Evolutionary conservation across 35 echinoderm and acorn worm genomes (phyloP).

Genomic region (Chiridota heheva): DNA sequence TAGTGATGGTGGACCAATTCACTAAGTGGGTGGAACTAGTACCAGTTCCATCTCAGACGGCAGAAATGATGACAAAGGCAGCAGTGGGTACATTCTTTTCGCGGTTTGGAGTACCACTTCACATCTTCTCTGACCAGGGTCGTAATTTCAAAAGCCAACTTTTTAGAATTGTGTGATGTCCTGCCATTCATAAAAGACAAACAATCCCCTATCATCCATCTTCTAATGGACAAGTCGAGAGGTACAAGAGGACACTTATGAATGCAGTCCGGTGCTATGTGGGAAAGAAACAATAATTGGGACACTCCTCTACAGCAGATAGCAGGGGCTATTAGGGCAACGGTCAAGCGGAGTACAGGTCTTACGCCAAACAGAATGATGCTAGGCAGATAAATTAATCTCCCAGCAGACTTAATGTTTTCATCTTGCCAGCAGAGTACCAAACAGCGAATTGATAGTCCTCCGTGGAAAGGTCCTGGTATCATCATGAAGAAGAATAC

Average conservation of each 20-base stretch:
- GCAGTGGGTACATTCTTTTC: conserved; percentile 16
- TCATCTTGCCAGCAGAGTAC: background rate
- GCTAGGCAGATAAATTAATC: conserved; percentile 12
- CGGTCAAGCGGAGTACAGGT: conserved; percentile 3
- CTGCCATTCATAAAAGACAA: background rate
- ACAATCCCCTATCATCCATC: conserved; percentile 37
- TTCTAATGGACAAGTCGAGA: conserved; percentile 33
- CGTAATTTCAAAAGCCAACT: conserved; percentile 21
- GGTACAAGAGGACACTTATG: conserved; percentile 35
- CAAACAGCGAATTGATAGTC: background rate
- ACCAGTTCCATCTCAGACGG: conserved; percentile 21
- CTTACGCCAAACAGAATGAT: conserved; percentile 19
- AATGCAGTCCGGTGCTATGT: conserved; percentile 22
- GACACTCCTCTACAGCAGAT: conserved; percentile 8
- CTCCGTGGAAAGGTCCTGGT: conserved; percentile 14
- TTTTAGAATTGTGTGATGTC: background rate
- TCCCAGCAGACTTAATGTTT: conserved; percentile 25
- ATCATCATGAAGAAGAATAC: background rate
- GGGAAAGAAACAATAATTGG: conserved; percentile 35
- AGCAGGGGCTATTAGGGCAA: background rate
- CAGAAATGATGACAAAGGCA: background rate
- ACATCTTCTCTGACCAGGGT: conserved; percentile 33
- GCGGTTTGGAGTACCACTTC: conserved; percentile 21
- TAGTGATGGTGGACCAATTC: conserved; percentile 38
- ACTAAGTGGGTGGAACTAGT: conserved; percentile 57